Evolutionary conservation across 1,140 invertebrate genomes (phyloP).

Genomic region (Polypedilum pembai): DNA sequence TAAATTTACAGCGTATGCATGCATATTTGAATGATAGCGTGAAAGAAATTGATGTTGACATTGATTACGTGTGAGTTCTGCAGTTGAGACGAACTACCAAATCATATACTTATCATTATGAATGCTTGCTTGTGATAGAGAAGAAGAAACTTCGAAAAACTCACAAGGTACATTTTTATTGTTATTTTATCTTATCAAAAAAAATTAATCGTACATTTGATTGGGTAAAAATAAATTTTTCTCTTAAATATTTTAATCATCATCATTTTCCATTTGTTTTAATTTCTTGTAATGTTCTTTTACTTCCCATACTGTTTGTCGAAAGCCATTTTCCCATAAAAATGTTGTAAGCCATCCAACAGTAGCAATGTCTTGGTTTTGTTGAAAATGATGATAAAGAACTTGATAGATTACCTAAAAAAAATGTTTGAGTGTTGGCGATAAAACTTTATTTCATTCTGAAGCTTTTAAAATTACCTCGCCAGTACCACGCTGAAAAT

Average conservation of each 20-base stretch:
- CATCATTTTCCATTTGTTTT: background rate
- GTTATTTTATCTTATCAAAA: background rate
- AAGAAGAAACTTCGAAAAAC: too few relatives aligned
- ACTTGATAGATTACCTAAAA: background rate
- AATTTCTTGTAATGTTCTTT: background rate
- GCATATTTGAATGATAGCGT: too few relatives aligned
- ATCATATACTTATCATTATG: too few relatives aligned
- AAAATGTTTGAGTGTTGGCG: background rate
- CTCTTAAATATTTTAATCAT: background rate
- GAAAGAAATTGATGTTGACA: too few relatives aligned
- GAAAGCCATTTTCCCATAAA: background rate
- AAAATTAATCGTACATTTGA: background rate
- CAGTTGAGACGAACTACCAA: too few relatives aligned
- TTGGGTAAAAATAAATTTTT: background rate
- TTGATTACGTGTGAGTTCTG: too few relatives aligned
- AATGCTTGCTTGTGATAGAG: too few relatives aligned
- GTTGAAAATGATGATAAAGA: background rate
- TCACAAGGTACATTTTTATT: too few relatives aligned
- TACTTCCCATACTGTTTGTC: background rate
- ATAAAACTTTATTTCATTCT: too few relatives aligned
- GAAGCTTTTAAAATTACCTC: background rate
- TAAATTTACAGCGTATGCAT: too few relatives aligned
- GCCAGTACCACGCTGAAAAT: background rate
- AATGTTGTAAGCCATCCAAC: conserved; percentile 15
- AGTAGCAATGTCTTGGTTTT: background rate